A percentile compares a stretch with the other conserved stretches of the same genome.
Evolutionary conservation across 1,140 invertebrate genomes (phyloP).

Genomic region (Pentalonia nigronervosa): DNA sequence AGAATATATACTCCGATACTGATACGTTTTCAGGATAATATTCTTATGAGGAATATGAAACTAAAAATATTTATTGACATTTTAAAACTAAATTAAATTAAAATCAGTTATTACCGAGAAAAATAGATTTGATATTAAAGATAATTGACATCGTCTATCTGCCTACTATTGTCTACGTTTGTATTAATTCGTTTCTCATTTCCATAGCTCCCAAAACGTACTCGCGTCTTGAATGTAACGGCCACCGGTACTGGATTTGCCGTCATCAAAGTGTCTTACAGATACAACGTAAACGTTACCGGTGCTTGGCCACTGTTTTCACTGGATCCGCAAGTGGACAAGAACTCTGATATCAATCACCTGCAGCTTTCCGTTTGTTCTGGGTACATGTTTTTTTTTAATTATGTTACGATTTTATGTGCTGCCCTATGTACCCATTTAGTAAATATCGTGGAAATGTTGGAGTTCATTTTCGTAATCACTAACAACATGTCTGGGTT

Average conservation of each 20-base stretch:
- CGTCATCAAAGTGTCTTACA: slow-evolving; percentile 82
- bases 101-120: too few relatives aligned
- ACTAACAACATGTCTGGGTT: not conserved
- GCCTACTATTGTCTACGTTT: not conserved
- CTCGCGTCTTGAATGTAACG: slow-evolving; percentile 70
- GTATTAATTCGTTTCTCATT: not conserved
- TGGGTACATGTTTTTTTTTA: slow-evolving; percentile 67
- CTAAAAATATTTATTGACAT: not conserved
- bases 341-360: slow-evolving; percentile 82
- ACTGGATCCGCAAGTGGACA: slow-evolving; percentile 87
- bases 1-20: too few relatives aligned
- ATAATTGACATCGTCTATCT: not conserved
- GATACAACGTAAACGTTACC: slow-evolving; percentile 88
- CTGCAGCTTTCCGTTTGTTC: slow-evolving; percentile 87
- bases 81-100: not conserved
- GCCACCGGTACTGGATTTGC: slow-evolving; percentile 84
- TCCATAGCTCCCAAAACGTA: slow-evolving; percentile 68
- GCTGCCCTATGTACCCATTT: not conserved
- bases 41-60: not conserved
- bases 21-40: not conserved
- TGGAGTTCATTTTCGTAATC: not conserved
- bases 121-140: not conserved
- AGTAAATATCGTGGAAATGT: not conserved
- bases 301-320: slow-evolving; percentile 88
- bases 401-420: not conserved